Base-by-base conservation (phyloP, 1,140 invertebrate genomes). In the Sitophilus oryzae region DNA sequence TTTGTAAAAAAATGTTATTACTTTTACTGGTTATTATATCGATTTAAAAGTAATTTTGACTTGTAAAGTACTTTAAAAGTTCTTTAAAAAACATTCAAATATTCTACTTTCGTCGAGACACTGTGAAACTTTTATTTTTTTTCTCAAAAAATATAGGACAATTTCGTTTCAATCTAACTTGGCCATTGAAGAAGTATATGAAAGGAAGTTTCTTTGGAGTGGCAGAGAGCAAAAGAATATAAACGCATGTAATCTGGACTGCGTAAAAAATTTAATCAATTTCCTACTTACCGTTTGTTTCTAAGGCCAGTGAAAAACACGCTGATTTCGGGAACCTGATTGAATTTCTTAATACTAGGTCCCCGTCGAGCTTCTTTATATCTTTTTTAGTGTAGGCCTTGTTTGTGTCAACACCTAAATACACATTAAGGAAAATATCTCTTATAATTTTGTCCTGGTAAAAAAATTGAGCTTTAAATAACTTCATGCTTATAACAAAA, bases 381-480 rank as follows among this genome's bases (percentile, higher is more conserved):
- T 88, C 87, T 56, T 86, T 89, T 58, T 84, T 87, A 0, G 88
- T 89, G 64, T 86, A 93, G 0, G 85, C 85, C 34, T 79, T 71
- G 0, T 72, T 74, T 3, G 78, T 81, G 71, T 94, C 91, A 51
- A 88, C 69, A 52, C 83, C 85, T 86, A 61, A 10, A 36, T 56
- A 51, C 20, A 51, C 15, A 20, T 23, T 15, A 42, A 8, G 6
- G 18, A 9, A 25, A 25, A 23, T 44, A 20, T 4, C 25, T 9
- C 42, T 19, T 20, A 20, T 21, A 20, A 38, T 6, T 3, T n/a
- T n/a, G 6, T 38, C 8, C 18, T 52, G 22, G 40, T 52, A 35
- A 43, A 55, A 34, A 46, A 54, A 47, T 36, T 38, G 36, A 38
- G 36, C 20, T 19, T 23, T n/a, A 18, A 4, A 6, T 14, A 40